Conservation (phyloP, 2,797 vertebrate species). For the Clarias platycephalus region DNA sequence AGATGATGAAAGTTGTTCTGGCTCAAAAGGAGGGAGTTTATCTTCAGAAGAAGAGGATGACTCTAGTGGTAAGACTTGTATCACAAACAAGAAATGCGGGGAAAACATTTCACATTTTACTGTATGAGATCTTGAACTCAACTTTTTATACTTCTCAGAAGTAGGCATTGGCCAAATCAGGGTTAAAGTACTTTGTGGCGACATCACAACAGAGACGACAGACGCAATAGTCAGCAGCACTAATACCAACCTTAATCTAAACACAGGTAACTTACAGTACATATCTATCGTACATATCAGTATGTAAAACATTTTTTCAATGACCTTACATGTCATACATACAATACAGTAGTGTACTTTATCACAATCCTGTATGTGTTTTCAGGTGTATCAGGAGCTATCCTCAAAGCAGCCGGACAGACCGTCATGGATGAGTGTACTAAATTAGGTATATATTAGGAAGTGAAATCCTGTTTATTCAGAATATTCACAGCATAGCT, state of each 20-base stretch:
- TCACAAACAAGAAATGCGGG: neutral
- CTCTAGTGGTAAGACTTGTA: slow-evolving; percentile 25
- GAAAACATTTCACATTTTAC: neutral
- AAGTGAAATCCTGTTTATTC: neutral
- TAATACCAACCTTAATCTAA: slow-evolving; percentile 58
- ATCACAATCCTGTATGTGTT: neutral
- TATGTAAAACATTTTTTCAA: neutral
- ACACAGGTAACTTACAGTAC: slow-evolving; percentile 43
- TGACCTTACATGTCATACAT: too few species aligned
- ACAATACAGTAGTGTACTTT: too few species aligned
- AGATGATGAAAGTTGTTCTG: neutral
- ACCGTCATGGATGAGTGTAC: slow-evolving; percentile 61
- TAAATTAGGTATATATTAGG: slow-evolving; percentile 51
- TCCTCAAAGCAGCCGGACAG: slow-evolving; percentile 63
- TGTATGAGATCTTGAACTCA: neutral
- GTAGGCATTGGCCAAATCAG: slow-evolving; percentile 56
- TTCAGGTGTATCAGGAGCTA: slow-evolving; percentile 64
- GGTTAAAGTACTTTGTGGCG: slow-evolving; percentile 57
- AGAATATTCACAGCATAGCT: neutral
- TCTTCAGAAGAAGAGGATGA: slow-evolving; percentile 30
- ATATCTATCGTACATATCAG: neutral
- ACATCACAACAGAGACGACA: slow-evolving; percentile 61
- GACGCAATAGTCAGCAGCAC: slow-evolving; percentile 65
- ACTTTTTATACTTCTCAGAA: slow-evolving; percentile 35
- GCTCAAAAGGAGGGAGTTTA: neutral